Evolutionary conservation across 2,888 invertebrate species (phyloP).

Genomic region (Phania funesta): DNA sequence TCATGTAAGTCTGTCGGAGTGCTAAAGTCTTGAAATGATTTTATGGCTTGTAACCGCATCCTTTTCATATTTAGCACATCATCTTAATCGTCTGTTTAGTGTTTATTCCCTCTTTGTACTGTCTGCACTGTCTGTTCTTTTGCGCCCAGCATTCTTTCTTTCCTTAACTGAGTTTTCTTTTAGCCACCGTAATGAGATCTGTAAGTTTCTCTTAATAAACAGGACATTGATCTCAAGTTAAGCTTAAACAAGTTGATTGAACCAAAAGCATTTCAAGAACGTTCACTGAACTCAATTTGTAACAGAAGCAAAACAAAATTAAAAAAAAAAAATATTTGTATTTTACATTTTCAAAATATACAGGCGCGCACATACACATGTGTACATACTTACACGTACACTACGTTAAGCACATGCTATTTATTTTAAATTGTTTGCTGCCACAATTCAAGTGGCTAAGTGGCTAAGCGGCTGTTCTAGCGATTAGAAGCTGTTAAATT

Average conservation of each 20-base stretch:
- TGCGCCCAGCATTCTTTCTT: background rate
- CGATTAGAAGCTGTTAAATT: conserved; percentile 50
- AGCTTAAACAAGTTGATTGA: conserved; percentile 63
- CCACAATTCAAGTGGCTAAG: background rate
- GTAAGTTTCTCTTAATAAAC: conserved; percentile 23
- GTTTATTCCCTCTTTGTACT: background rate
- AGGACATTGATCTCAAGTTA: conserved; percentile 63
- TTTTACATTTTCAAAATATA: conserved; percentile 20
- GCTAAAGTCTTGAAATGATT: background rate
- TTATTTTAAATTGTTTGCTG: background rate
- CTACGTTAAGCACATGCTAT: background rate
- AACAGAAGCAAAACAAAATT: conserved; percentile 4
- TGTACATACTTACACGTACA: background rate
- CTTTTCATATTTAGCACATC: conserved; percentile 16
- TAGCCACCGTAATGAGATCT: background rate
- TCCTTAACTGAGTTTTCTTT: conserved; percentile 46
- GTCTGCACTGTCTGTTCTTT: background rate
- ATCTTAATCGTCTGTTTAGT: conserved; percentile 12
- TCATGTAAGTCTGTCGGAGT: background rate
- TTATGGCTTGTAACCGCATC: conserved; percentile 9
- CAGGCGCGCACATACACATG: background rate
- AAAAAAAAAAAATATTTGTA: background rate
- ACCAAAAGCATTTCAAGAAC: conserved; percentile 71
- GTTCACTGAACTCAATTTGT: conserved; percentile 67
- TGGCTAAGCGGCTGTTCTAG: background rate